Base-by-base conservation (phyloP, 2,113 vertebrate species). In the Chunga burmeisteri region DNA sequence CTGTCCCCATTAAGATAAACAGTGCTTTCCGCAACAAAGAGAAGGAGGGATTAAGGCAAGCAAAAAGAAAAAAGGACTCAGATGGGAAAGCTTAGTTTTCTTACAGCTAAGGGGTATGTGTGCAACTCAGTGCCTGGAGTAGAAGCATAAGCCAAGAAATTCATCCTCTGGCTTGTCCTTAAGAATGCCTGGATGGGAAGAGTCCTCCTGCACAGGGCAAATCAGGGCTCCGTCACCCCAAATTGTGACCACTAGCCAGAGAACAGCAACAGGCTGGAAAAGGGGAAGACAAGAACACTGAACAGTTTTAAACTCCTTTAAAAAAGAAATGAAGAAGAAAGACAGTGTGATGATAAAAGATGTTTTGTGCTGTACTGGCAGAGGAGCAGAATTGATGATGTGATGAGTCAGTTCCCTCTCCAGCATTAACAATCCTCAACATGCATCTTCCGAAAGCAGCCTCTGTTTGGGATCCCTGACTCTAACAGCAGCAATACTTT, bases 401-500 rank as follows among this genome's bases (percentile, higher is more conserved):
- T 80, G 94, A 82, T 94, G 94, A 96, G 84, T 94, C 94, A 95
- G 96, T 80, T 80, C 89, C 78, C 66, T 94, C 73, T 88, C 81
- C 70, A 91, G 75, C 59, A 30, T 38, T 56, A 74, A 32, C 84
- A 74, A 13, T 36, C 67, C 86, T 72, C 89, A 44, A 40, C 73
- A 67, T 29, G 81, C 70, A 52, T 65, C 77, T 46, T 75, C 94
- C 95, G 4, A 91, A 94, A 72, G 88, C 95, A 89, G 88, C 88
- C 91, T 91, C 94, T 96, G 91, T 92, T 65, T 2, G 7, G 47
- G 49, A 53, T 36, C 72, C 75, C 58, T 25, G 61, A 34, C 71
- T 93, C 38, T 30, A 81, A 2, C 81, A 79, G 2, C 91, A 27
- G 70, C 63, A 40, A 32, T 17, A 5, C 89, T 88, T 71, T 65